Evolutionary conservation across 2,797 vertebrate genomes (phyloP).

Genomic region (Spinibarbus caldwelli): DNA sequence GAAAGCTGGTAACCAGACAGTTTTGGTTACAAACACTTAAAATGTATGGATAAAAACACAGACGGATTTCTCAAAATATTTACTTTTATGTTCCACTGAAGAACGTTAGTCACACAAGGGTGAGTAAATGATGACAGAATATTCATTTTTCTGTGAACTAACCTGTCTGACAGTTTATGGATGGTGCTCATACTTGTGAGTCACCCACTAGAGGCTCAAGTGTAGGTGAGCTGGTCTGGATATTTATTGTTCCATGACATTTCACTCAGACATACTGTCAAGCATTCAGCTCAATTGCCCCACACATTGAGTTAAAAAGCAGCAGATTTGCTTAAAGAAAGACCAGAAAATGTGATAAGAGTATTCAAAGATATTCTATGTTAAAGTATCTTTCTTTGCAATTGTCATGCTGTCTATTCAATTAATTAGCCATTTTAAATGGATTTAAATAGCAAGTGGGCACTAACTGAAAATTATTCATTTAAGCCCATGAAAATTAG

Average conservation of each 20-base stretch:
- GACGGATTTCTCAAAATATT: not conserved
- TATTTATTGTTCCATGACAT: slow-evolving; percentile 3
- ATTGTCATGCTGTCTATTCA: slow-evolving; percentile 54
- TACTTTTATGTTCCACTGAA: not conserved
- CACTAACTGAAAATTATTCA: slow-evolving; percentile 65
- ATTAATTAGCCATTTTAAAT: slow-evolving; percentile 67
- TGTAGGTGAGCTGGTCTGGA: slow-evolving; percentile 23
- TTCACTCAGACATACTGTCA: slow-evolving; percentile 58
- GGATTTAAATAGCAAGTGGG: slow-evolving; percentile 68
- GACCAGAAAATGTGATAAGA: slow-evolving; percentile 13
- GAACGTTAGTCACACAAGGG: not conserved
- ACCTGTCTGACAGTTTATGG: not conserved
- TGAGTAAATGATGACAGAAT: not conserved
- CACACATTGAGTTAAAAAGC: not conserved
- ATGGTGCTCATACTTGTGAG: slow-evolving; percentile 7
- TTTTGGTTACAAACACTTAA: not conserved
- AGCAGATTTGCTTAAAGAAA: not conserved
- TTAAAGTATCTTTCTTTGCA: slow-evolving; percentile 30
- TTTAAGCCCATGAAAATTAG: slow-evolving; percentile 62
- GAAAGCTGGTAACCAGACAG: not conserved
- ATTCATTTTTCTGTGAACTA: not conserved
- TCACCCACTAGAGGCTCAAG: not conserved
- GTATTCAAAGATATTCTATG: not conserved
- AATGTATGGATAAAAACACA: not conserved
- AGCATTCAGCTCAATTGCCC: slow-evolving; percentile 18